Base-by-base conservation (phyloP, 2,113 vertebrate genomes). In the Saguinus imperator region DNA sequence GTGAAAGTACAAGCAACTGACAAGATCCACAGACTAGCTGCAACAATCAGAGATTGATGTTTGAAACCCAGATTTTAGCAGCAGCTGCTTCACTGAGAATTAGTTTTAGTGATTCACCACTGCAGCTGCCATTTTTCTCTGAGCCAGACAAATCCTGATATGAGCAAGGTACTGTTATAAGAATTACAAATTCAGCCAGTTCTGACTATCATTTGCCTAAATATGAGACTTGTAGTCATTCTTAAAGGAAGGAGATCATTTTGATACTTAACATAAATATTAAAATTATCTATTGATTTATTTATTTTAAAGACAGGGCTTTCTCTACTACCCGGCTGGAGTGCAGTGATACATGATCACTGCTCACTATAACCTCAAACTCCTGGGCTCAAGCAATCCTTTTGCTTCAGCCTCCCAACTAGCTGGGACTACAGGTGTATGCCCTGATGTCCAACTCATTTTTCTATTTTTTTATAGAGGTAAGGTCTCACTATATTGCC, bases 41-140 rank as follows among this genome's bases (percentile, higher is more conserved):
- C 2, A 3, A 32, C 58, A 68, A 37, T 93, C 61, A 86, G 91
- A 50, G 18, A 20, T 50, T 86, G 79, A 91, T 82, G 79, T 43
- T 68, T 68, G 89, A 43, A 89, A 55, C 45, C n/a, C 37, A 92
- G 95, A 82, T 87, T 81, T 82, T 13, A 35, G 88, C 35, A 72
- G 82, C 82, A 75, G 93, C 94, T 86, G 88, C 76, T 85, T 82
- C 55, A 50, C 73, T 6, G 45, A 76, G 79, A 94, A 89, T 27
- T 58, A 29, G 23, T 43, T 55, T 79, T 12, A 66, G 75, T 94
- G 93, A 98, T 17, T 97, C 94, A 96, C 68, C 91, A 55, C 23
- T 6, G 48, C 89, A 89, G 86, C 91, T 97, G 94, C 93, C 64
- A 29, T 84, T 83, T 97, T 91, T 43, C 88, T 86, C 52, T 58